Percentiles rank a stretch among this genome's conserved stretches.
Evolutionary conservation across 2,888 invertebrate species (phyloP).

Genomic region (Phaonia tiefii): DNA sequence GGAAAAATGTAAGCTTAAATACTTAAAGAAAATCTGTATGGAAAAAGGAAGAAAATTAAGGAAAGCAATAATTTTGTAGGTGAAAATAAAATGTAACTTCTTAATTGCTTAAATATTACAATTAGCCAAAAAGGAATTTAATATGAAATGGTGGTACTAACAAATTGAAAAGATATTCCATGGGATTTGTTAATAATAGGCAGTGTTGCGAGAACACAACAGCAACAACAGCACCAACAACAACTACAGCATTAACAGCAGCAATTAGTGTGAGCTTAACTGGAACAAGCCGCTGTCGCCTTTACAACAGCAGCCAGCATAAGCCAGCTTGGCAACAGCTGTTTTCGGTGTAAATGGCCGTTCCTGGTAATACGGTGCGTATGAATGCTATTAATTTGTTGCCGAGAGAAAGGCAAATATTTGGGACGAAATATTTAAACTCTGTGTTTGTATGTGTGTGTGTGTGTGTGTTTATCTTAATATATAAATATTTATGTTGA

Average conservation of each 20-base stretch:
- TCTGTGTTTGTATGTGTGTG: neutral
- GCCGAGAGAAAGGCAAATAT: neutral
- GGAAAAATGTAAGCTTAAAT: neutral
- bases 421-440: too few species aligned
- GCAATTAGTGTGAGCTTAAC: too few species aligned
- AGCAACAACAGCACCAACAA: neutral
- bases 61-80: neutral
- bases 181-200: conserved; percentile 14
- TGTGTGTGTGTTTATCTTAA: neutral
- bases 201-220: neutral
- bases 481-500: conserved; percentile 22
- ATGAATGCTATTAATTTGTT: conserved; percentile 62
- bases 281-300: too few species aligned
- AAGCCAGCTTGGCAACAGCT: conserved; percentile 58
- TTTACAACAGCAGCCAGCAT: conserved; percentile 1
- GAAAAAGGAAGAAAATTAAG: neutral
- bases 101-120: too few species aligned
- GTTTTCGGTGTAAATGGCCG: conserved; percentile 46
- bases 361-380: conserved; percentile 59
- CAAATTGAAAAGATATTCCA: neutral
- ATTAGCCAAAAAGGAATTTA: too few species aligned
- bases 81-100: conserved; percentile 8
- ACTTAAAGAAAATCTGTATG: conserved; percentile 9
- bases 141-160: too few species aligned
- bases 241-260: too few species aligned